phyloP scores from a whole-genome alignment of 2,113 vertebrate species.

The Copsychus sechellarum region DNA sequence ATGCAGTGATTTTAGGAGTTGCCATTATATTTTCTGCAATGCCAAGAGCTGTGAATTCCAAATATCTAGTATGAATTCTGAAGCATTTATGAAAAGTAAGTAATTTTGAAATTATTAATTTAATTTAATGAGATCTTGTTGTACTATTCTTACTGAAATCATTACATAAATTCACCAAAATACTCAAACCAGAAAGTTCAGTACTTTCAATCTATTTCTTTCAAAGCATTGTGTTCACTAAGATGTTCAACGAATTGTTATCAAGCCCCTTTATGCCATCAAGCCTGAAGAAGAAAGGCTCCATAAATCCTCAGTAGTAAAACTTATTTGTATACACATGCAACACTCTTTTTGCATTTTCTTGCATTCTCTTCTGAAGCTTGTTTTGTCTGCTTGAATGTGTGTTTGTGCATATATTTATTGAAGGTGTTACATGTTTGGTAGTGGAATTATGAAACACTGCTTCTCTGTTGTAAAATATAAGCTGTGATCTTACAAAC shows the following conservation, averaged over 20 bases:
- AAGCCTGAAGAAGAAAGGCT: not conserved
- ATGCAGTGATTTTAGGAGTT: not conserved
- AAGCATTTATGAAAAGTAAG: not conserved
- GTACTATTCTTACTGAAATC: not conserved
- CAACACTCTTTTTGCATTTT: not conserved
- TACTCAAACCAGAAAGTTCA: not conserved
- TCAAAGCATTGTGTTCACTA: not conserved
- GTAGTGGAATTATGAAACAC: not conserved
- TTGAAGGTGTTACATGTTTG: not conserved
- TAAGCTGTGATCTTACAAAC: not conserved
- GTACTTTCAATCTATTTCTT: not conserved
- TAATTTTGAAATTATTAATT: not conserved
- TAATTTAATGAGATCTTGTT: not conserved
- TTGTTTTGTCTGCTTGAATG: not conserved
- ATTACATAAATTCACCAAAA: not conserved
- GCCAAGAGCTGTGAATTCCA: not conserved
- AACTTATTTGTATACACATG: fast-evolving
- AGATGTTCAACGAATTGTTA: not conserved
- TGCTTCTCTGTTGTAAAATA: not conserved
- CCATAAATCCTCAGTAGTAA: not conserved
- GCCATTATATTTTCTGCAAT: not conserved
- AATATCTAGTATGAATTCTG: not conserved
- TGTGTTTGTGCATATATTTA: not conserved
- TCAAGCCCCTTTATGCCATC: not conserved
- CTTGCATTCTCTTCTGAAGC: not conserved